A percentile compares a stretch with the other conserved stretches of the same genome.
phyloP scores from a whole-genome alignment of 2,888 invertebrate genomes.

The Odontomyia ornata region DNA sequence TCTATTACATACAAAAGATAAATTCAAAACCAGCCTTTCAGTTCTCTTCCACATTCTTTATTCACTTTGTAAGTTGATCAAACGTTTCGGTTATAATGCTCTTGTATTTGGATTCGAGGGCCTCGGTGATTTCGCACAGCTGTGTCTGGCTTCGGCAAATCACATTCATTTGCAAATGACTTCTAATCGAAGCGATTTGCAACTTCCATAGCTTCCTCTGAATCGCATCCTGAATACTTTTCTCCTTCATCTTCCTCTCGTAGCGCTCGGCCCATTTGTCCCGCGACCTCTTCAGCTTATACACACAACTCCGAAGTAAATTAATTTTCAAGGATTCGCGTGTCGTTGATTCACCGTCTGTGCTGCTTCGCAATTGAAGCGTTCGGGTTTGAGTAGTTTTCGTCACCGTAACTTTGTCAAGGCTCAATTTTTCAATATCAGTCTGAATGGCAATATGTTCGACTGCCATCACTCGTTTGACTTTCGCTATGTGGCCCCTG shows the following conservation, averaged over 20 bases:
- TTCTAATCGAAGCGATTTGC: constrained; percentile 29
- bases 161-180: constrained; percentile 13
- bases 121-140: constrained; percentile 10
- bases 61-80: constrained; percentile 12
- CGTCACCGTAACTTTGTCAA: neutral
- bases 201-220: constrained; percentile 23
- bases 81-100: constrained; percentile 6
- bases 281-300: constrained; percentile 16
- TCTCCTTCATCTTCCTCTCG: constrained; percentile 22
- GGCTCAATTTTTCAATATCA: neutral
- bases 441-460: constrained; percentile 22
- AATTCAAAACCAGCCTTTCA: too few species aligned
- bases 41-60: neutral
- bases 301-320: neutral
- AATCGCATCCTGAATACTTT: constrained; percentile 16
- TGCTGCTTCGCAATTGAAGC: neutral
- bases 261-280: constrained; percentile 3
- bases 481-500: neutral
- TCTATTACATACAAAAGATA: too few species aligned
- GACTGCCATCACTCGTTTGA: neutral
- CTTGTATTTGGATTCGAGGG: constrained; percentile 23
- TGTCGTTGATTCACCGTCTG: neutral
- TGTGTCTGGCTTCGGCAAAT: neutral
- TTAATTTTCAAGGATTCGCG: constrained; percentile 35
- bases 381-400: constrained; percentile 22